Conservation (phyloP, 2,797 vertebrate genomes). For the Cynopterus sphinx region DNA sequence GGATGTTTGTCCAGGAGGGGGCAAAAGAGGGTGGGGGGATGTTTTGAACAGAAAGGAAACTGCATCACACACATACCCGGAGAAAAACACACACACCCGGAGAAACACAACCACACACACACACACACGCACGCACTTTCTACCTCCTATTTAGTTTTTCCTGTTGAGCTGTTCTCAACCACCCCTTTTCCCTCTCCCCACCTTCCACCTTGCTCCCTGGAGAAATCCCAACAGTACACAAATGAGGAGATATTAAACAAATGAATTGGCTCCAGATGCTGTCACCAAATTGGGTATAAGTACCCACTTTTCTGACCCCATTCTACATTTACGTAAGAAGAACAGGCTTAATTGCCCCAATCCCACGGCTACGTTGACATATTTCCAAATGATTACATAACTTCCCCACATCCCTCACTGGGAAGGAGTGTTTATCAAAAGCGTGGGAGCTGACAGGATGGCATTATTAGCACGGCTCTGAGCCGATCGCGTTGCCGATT, state of each 20-base stretch:
- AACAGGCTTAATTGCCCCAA: constrained; percentile 70
- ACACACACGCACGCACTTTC: neutral
- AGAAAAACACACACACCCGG: too few relatives aligned
- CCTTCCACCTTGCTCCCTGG: neutral
- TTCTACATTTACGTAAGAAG: constrained; percentile 75
- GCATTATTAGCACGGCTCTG: constrained; percentile 73
- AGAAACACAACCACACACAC: neutral
- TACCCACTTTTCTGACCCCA: constrained; percentile 70
- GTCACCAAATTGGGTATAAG: constrained; percentile 70
- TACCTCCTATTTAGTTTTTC: constrained; percentile 54
- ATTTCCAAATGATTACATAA: constrained; percentile 76
- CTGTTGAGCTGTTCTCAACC: constrained; percentile 53
- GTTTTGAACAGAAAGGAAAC: constrained; percentile 76
- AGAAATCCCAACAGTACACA: constrained; percentile 65
- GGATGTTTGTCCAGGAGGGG: constrained; percentile 89
- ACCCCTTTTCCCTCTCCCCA: constrained; percentile 36
- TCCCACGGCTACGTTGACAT: constrained; percentile 74
- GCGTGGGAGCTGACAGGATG: constrained; percentile 64
- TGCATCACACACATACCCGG: neutral
- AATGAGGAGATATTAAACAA: constrained; percentile 69
- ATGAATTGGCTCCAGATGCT: constrained; percentile 22
- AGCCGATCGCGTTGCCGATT: constrained; percentile 69
- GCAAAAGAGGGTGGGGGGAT: constrained; percentile 78
- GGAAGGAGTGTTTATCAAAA: constrained; percentile 67
- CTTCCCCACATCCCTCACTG: constrained; percentile 71